Conservation (phyloP, 2,797 vertebrate genomes). For the Lithobates pipiens region DNA sequence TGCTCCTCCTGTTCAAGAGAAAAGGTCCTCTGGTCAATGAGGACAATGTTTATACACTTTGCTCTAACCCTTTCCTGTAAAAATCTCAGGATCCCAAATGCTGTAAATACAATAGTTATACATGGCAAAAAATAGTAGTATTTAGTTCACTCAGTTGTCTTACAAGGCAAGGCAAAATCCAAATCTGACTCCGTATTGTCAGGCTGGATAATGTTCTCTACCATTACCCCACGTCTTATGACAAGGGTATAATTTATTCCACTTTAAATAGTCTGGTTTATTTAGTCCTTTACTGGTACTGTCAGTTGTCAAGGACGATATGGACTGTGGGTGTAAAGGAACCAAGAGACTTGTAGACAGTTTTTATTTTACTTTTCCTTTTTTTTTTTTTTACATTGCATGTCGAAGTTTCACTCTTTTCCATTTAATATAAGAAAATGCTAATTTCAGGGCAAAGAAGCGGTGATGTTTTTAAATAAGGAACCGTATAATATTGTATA, state of each 20-base stretch:
- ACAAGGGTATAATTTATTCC: slow-evolving; percentile 61
- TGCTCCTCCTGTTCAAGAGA: background rate
- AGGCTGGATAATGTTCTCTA: slow-evolving; percentile 54
- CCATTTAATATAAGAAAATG: slow-evolving; percentile 36
- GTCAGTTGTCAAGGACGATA: slow-evolving; percentile 56
- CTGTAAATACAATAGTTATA: slow-evolving; percentile 4
- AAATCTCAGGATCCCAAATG: background rate
- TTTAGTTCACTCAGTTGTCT: slow-evolving; percentile 38
- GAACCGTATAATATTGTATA: slow-evolving; percentile 35
- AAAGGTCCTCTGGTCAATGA: background rate
- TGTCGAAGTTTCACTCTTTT: slow-evolving; percentile 35
- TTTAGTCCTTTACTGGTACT: slow-evolving; percentile 53
- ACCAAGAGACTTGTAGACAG: slow-evolving; percentile 35
- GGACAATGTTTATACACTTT: background rate
- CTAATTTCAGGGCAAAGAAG: slow-evolving; percentile 30
- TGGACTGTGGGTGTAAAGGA: slow-evolving; percentile 45
- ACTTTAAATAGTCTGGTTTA: slow-evolving; percentile 61
- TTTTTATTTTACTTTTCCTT: slow-evolving; percentile 9
- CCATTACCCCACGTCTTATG: slow-evolving; percentile 55
- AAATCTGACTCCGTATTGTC: slow-evolving; percentile 55
- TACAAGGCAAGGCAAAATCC: slow-evolving; percentile 43
- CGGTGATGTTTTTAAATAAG: slow-evolving; percentile 21
- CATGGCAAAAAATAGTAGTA: slow-evolving; percentile 22
- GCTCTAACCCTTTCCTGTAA: background rate
- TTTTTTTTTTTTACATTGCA: slow-evolving; percentile 11